Percentiles rank a stretch among this genome's conserved stretches.
Evolutionary conservation across 2,113 vertebrate species (phyloP).

Genomic region (Parus major): DNA sequence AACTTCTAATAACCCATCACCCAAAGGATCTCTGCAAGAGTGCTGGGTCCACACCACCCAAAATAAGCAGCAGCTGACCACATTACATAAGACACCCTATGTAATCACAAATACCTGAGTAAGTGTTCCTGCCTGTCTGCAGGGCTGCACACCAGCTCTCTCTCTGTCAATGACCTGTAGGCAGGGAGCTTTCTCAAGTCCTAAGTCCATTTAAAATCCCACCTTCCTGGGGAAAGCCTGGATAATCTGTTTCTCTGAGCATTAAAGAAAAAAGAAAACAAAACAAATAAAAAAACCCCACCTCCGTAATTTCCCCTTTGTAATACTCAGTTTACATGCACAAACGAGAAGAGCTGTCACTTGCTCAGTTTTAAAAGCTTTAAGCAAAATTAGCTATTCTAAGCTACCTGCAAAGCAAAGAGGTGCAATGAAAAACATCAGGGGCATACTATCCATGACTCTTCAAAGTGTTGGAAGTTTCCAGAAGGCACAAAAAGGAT

Average conservation of each 20-base stretch:
- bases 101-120: neutral
- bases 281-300: too few relatives aligned
- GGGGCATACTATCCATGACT: rapidly evolving
- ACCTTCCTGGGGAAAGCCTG: neutral
- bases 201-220: neutral
- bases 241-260: neutral
- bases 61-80: neutral
- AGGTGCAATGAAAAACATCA: neutral
- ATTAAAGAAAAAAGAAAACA: neutral
- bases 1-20: neutral
- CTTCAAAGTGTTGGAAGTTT: neutral
- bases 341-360: neutral
- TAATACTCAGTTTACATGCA: neutral
- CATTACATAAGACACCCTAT: neutral
- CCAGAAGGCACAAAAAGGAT: neutral
- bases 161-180: neutral
- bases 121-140: neutral
- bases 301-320: neutral
- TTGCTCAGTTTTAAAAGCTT: neutral
- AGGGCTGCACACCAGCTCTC: neutral
- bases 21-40: rapidly evolving
- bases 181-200: neutral
- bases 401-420: neutral
- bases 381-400: neutral
- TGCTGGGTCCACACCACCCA: neutral